Evolutionary conservation across 1,140 invertebrate species (phyloP).

Genomic region (Temnothorax longispinosus): DNA sequence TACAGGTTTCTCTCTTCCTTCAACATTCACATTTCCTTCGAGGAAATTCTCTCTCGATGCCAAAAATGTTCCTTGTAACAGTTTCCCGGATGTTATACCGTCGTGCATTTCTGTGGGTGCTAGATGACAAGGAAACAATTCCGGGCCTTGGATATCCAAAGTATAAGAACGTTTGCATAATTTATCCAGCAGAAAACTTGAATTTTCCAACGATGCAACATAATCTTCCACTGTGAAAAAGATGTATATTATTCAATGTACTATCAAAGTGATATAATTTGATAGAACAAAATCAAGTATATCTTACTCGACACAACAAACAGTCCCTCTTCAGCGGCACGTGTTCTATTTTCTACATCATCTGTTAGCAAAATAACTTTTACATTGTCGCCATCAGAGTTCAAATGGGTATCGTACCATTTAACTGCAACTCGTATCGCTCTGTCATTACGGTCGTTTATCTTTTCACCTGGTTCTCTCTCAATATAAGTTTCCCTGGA

Average conservation of each 20-base stretch:
- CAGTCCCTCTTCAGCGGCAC: constrained; percentile 90
- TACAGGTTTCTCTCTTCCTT: constrained; percentile 91
- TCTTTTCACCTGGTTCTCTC: constrained; percentile 91
- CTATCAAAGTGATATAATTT: not conserved
- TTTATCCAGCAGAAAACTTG: constrained; percentile 91
- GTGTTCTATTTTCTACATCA: constrained; percentile 92
- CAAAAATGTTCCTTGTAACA: constrained; percentile 94
- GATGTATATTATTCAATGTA: constrained; percentile 23
- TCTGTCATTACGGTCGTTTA: constrained; percentile 97
- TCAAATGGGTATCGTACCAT: constrained; percentile 93
- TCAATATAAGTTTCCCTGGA: constrained; percentile 95
- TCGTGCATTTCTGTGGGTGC: constrained; percentile 91
- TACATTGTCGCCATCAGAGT: constrained; percentile 84
- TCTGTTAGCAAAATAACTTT: constrained; percentile 94
- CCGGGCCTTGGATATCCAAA: constrained; percentile 88
- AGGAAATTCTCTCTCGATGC: constrained; percentile 97
- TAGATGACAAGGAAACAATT: constrained; percentile 95
- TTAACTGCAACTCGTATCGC: constrained; percentile 92
- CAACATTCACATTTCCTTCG: constrained; percentile 96
- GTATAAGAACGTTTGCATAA: constrained; percentile 89
- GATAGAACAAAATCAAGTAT: constrained; percentile 2
- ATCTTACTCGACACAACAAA: constrained; percentile 89
- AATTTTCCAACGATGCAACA: constrained; percentile 82
- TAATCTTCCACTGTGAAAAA: constrained; percentile 82
- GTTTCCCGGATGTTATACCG: constrained; percentile 92